Conservation (phyloP, 2,888 invertebrate species). For the Horisme vitalbata region DNA sequence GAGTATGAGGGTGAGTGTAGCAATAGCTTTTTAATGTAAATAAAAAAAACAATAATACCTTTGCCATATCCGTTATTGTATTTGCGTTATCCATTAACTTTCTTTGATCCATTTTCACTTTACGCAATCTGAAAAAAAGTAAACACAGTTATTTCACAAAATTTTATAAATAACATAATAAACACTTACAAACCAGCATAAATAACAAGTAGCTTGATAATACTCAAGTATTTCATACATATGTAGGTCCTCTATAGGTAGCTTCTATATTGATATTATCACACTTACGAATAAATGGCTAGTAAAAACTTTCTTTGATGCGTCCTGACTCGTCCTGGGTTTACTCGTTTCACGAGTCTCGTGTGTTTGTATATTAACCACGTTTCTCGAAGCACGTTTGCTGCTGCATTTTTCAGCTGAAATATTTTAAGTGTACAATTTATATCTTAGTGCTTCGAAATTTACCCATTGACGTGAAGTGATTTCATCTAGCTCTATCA, state of each 20-base stretch:
- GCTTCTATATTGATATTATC: too few relatives aligned
- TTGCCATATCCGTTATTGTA: slow-evolving; percentile 99
- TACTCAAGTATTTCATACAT: too few relatives aligned
- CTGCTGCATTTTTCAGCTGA: slow-evolving; percentile 99
- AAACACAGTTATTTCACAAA: too few relatives aligned
- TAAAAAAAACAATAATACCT: slow-evolving; percentile 88
- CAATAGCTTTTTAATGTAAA: slow-evolving; percentile 46
- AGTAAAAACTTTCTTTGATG: slow-evolving; percentile 99
- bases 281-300: slow-evolving; percentile 98
- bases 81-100: slow-evolving; percentile 99
- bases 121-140: slow-evolving; percentile 92
- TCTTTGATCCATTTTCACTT: slow-evolving; percentile 99
- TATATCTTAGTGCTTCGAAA: neutral
- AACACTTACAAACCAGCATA: too few relatives aligned
- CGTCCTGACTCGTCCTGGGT: slow-evolving; percentile 96
- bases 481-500: slow-evolving; percentile 19
- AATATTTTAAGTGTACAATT: slow-evolving; percentile 43
- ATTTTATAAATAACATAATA: too few relatives aligned
- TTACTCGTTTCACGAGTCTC: slow-evolving; percentile 97
- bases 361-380: slow-evolving; percentile 99
- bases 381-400: slow-evolving; percentile 99
- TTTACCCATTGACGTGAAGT: neutral
- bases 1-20: slow-evolving; percentile 65
- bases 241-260: too few relatives aligned
- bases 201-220: too few relatives aligned